Conservation (phyloP, 2,113 vertebrate species). For the Larimichthys crocea region DNA sequence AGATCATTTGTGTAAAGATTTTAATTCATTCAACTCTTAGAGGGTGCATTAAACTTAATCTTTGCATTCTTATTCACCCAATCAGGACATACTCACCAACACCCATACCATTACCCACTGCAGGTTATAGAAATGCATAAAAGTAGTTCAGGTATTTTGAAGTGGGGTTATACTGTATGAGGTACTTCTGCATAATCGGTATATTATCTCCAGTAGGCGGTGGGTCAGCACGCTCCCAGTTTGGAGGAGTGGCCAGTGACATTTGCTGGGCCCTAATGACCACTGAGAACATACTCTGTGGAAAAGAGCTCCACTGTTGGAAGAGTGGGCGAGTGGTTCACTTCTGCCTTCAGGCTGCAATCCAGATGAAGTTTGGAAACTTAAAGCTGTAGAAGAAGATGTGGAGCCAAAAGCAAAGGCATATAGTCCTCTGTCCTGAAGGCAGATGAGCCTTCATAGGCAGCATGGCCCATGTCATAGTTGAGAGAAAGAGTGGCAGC, state of each 20-base stretch:
- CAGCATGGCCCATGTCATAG: background rate
- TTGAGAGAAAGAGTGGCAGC: background rate
- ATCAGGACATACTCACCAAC: background rate
- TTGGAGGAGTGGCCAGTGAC: background rate
- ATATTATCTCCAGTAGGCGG: too few species aligned
- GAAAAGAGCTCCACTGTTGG: background rate
- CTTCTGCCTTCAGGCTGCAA: constrained; percentile 12
- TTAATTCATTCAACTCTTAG: background rate
- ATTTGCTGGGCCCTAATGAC: background rate
- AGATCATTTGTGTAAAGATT: too few species aligned
- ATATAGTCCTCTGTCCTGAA: background rate
- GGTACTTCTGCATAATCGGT: too few species aligned
- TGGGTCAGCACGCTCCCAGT: too few species aligned
- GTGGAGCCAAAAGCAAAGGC: background rate
- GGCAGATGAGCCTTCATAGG: background rate
- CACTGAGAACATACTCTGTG: too few species aligned
- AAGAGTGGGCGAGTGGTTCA: background rate
- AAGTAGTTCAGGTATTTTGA: too few species aligned
- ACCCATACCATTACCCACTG: too few species aligned
- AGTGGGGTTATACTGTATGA: too few species aligned
- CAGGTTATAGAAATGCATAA: too few species aligned
- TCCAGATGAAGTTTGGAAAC: constrained; percentile 15
- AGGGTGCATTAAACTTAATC: background rate
- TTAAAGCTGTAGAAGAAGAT: background rate
- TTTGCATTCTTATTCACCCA: background rate